Evolutionary conservation across 2,797 vertebrate genomes (phyloP), one percentile per base, ranked within the genome.

Genomic region (Chaunax sp.): DNA sequence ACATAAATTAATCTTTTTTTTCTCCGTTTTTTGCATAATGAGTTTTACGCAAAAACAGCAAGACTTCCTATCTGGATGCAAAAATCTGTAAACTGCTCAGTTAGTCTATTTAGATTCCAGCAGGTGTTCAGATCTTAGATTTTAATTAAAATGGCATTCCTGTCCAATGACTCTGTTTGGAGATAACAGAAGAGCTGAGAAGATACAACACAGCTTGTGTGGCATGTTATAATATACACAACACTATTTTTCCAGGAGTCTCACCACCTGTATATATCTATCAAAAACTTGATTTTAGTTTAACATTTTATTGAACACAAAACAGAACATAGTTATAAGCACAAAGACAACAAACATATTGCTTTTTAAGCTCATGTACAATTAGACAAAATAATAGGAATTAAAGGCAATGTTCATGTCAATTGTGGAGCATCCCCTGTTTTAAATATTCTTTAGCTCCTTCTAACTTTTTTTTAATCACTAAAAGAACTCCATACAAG

Each of bases 1-100:
- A n/a, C n/a, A n/a, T n/a, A n/a, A n/a, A n/a, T n/a, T n/a, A n/a
- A n/a, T n/a, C n/a, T n/a, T n/a, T n/a, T 58, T 77, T 80, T 78
- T 25, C 64, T 49, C 51, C 23, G 18, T 49, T 41, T 72, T 60
- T n/a, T n/a, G n/a, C n/a, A n/a, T n/a, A n/a, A 20, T 74, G 46
- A 10, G 51, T 44, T 83, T 66, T 53, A 37, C 20, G 45, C 33
- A 75, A 64, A 60, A 58, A 60, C n/a, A 70, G 50, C 41, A 60
- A 40, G 18, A 13, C 23, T 53, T 46, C 7, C 11, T 13, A 2
- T 61, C 46, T 61, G 28, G 9, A 50, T 61, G 30, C 13, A 47
- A 30, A 68, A 49, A 44, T 64, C 9, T 53, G 30, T 19, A 63
- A 72, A 64, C 18, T 8, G 16, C 5, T 53, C 18, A 51, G 22